Evolutionary conservation across 2,888 invertebrate genomes (phyloP).

Genomic region (Sylvicola cinctus): DNA sequence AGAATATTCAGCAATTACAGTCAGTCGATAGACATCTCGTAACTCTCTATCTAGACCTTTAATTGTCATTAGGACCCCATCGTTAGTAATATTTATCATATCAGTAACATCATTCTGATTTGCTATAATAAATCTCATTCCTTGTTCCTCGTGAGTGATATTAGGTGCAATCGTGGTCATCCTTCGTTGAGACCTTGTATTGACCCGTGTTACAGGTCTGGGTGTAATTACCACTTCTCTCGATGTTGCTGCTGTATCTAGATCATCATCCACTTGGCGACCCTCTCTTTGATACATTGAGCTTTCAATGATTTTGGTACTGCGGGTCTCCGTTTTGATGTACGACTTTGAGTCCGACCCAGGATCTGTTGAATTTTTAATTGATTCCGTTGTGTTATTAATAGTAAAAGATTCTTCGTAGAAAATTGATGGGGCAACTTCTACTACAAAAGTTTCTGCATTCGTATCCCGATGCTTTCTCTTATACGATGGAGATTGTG

Average conservation of each 20-base stretch:
- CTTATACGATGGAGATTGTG: background rate
- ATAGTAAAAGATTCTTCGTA: conserved; percentile 4
- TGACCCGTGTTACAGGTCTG: conserved; percentile 1
- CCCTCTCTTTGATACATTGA: background rate
- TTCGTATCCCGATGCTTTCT: conserved; percentile 3
- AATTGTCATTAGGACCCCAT: conserved; percentile 61
- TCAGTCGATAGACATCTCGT: conserved; percentile 48
- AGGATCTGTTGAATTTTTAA: background rate
- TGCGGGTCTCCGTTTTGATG: background rate
- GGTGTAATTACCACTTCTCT: conserved; percentile 3
- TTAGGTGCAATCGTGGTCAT: too few relatives aligned
- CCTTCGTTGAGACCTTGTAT: background rate
- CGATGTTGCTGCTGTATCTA: background rate
- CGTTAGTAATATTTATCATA: conserved; percentile 52
- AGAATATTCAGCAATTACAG: conserved; percentile 57
- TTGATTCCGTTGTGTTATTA: background rate
- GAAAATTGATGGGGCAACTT: conserved; percentile 4
- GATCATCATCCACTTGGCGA: background rate
- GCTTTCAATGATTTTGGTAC: background rate
- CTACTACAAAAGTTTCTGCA: conserved; percentile 3
- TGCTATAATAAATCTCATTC: conserved; percentile 50
- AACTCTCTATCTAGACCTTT: conserved; percentile 58
- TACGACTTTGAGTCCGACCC: background rate
- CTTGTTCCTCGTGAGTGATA: background rate
- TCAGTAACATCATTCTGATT: conserved; percentile 67